A percentile compares a stretch with the other conserved stretches of the same genome.
These are phyloP conservation scores for Lepidurus apus DNA, from an alignment of 1,140 invertebrate genomes.

Conservation along the genomic window DNA sequence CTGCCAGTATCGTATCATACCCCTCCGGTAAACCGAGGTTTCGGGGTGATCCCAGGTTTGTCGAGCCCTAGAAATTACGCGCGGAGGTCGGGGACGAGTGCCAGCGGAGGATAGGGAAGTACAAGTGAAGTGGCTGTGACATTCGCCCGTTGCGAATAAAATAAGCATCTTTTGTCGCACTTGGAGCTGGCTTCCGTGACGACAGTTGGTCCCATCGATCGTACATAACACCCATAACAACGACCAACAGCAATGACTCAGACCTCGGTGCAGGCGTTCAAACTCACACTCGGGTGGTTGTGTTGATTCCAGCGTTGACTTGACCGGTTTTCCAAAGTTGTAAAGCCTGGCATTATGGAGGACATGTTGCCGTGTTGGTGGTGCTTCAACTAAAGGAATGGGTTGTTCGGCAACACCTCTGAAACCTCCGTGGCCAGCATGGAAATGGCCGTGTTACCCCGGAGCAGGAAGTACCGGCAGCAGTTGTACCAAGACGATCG, in stretches of 20 bases:
- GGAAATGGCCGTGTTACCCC: not conserved
- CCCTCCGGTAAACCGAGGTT: conserved; percentile 1
- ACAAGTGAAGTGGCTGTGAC: too few species aligned
- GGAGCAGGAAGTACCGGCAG: not conserved
- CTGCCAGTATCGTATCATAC: not conserved
- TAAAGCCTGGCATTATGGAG: not conserved
- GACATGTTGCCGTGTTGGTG: not conserved
- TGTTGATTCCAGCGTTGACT: not conserved
- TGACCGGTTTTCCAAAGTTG: not conserved
- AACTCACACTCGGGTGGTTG: not conserved
- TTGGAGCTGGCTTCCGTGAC: too few species aligned
- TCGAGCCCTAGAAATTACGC: not conserved
- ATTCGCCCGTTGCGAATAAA: too few species aligned
- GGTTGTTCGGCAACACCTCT: not conserved
- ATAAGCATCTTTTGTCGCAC: too few species aligned
- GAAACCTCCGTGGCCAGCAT: conserved; percentile 6
- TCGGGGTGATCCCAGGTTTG: not conserved
- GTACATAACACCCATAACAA: too few species aligned
- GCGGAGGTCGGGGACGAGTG: not conserved
- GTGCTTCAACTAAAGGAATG: not conserved
- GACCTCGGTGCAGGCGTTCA: too few species aligned
- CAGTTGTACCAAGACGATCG: not conserved
- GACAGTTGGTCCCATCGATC: too few species aligned
- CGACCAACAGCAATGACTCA: too few species aligned
- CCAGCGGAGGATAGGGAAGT: not conserved